Percentiles rank a stretch among this genome's conserved stretches.
phyloP scores from a whole-genome alignment of 2,797 vertebrate species.

The Acropternis orthonyx region DNA sequence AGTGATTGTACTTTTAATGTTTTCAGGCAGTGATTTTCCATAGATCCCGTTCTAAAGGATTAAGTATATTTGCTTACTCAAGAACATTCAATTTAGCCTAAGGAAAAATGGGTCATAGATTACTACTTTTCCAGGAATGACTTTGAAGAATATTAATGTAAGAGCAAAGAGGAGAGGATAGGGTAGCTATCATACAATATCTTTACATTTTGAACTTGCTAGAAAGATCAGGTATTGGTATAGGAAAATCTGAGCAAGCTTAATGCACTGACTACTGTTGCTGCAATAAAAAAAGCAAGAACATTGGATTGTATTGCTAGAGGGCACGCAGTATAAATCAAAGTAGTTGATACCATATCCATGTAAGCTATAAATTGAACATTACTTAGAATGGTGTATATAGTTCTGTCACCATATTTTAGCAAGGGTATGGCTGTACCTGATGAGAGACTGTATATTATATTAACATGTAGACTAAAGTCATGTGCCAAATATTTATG shows the following conservation, averaged over 20 bases:
- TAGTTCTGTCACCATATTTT: neutral
- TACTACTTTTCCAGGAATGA: neutral
- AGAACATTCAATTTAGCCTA: conserved; percentile 5
- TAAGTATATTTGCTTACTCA: neutral
- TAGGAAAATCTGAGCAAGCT: conserved; percentile 4
- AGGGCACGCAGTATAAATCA: conserved; percentile 54
- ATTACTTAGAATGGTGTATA: conserved; percentile 19
- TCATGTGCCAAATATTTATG: neutral
- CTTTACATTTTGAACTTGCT: neutral
- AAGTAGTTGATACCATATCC: conserved; percentile 33
- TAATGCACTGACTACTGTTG: neutral
- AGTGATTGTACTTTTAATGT: neutral
- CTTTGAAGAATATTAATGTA: conserved; percentile 36
- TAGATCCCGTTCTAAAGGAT: conserved; percentile 2
- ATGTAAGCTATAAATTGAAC: conserved; percentile 58
- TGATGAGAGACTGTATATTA: neutral
- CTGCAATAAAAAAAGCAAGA: conserved; percentile 24
- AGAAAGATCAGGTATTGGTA: neutral
- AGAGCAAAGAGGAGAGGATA: neutral
- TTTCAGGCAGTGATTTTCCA: neutral
- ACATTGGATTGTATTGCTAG: conserved; percentile 27
- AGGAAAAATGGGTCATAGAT: neutral
- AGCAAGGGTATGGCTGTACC: neutral
- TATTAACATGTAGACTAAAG: neutral
- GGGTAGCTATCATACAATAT: neutral